phyloP scores from a whole-genome alignment of 2,888 invertebrate species.

The Sympetrum striolatum region DNA sequence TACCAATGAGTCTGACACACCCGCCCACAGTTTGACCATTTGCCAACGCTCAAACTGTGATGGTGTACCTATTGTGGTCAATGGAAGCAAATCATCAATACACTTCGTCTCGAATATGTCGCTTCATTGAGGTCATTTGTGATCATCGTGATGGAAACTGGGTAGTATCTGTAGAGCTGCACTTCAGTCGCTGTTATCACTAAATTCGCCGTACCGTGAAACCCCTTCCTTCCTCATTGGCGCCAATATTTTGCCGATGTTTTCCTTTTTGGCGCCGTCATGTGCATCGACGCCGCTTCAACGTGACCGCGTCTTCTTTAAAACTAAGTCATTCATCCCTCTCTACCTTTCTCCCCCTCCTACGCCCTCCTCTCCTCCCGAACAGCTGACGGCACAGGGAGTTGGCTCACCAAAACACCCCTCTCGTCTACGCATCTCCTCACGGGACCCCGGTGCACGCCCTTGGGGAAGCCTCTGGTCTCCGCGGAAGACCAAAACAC shows the following conservation, averaged over 20 bases:
- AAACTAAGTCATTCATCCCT: slow-evolving; percentile 21
- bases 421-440: slow-evolving; percentile 38
- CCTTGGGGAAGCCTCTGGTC: slow-evolving; percentile 26
- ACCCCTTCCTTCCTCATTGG: too few species aligned
- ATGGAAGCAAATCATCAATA: too few species aligned
- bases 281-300: neutral
- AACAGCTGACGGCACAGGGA: slow-evolving; percentile 39
- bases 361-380: neutral
- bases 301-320: slow-evolving; percentile 10
- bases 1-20: too few species aligned
- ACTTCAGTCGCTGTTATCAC: too few species aligned
- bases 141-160: too few species aligned
- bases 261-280: neutral
- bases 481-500: slow-evolving; percentile 14
- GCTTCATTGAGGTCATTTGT: too few species aligned
- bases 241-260: neutral
- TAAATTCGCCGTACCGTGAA: too few species aligned
- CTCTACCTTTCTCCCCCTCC: neutral
- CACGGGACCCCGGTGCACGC: slow-evolving; percentile 23
- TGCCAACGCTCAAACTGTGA: too few species aligned
- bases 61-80: too few species aligned
- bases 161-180: too few species aligned
- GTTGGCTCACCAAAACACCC: slow-evolving; percentile 39
- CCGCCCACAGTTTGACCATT: too few species aligned
- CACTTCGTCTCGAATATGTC: too few species aligned